Base-by-base conservation (phyloP, 2,797 vertebrate species). In the Periophthalmus magnuspinnatus region DNA sequence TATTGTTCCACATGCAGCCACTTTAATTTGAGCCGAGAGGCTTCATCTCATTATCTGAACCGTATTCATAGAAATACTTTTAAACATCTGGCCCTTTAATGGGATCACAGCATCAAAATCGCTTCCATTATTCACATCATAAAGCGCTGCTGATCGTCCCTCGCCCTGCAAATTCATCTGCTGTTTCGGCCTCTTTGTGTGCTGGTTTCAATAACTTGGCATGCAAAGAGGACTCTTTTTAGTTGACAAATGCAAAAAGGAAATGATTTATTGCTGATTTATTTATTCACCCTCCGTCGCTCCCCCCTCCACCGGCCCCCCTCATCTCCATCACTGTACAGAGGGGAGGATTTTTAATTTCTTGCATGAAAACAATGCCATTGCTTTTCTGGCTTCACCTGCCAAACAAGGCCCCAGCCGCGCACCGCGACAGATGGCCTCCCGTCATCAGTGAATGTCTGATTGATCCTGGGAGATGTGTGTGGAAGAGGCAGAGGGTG, bases 331-430 rank as follows among this genome's bases (percentile, higher is more conserved):
- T 90, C 88, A 88, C 86, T 88, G 88, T 89, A 90, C 84, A 89
- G 89, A 80, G 84, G 82, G 86, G 90, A 90, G 80, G 75, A 80
- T 89, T 92, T 90, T 85, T 77, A 91, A 93, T 92, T 94, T 91
- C 90, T 92, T 92, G 86, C 86, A 81, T 81, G 86, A 90, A 91
- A 94, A 95, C 95, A 95, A 95, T 95, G 85, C 91, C 88, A 85
- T 89, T 86, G 79, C 89, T 88, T 92, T 89, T 78, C 91, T 88
- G 89, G 84, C 86, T 89, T 94, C 91, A 93, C 92, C 75, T 91
- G 89, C 90, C 88, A 92, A 94, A 90, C 87, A 87, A 91, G 86
- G 86, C 85, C 86, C 88, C 91, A 81, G 87, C 86, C 89, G 85
- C 82, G 69, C 89, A 72, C 71, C 59, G 87, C 79, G 81, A 94